Evolutionary conservation across 2,113 vertebrate genomes (phyloP).

Genomic region (Hyaena hyaena): DNA sequence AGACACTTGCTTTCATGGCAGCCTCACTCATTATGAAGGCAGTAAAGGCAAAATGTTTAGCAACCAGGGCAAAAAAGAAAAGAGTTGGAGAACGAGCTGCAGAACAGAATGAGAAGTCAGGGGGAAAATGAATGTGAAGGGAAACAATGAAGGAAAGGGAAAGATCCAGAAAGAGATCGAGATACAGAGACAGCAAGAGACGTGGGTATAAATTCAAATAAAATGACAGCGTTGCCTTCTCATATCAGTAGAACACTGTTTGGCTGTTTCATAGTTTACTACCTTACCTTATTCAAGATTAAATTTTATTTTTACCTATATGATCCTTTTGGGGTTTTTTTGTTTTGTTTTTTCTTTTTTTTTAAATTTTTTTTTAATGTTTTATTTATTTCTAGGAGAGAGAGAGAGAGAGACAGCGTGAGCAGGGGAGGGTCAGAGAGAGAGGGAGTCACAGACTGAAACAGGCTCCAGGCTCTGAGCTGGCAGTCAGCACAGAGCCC

Average conservation of each 20-base stretch:
- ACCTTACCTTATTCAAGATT: constrained; percentile 15
- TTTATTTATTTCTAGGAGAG: no score
- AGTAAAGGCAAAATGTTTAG: constrained; percentile 57
- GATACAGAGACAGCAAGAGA: not conserved
- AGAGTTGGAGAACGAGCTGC: constrained; percentile 45
- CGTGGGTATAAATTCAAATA: not conserved
- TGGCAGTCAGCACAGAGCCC: no score
- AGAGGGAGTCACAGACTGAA: no score
- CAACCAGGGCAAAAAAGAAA: constrained; percentile 47
- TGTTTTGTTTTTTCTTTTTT: no score
- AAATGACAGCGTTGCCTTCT: not conserved
- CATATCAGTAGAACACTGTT: not conserved
- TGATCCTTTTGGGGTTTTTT: not conserved
- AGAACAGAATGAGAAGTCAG: constrained; percentile 55
- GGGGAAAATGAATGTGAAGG: not conserved
- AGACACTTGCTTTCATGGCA: constrained; percentile 46
- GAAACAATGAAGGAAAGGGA: constrained; percentile 39
- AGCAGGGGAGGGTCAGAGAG: no score
- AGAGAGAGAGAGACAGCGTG: no score
- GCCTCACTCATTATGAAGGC: constrained; percentile 51
- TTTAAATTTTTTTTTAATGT: no score
- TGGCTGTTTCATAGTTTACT: not conserved
- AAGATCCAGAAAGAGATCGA: constrained; percentile 31
- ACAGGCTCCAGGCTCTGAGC: no score
- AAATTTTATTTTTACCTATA: not conserved